Percentiles rank a stretch among this genome's conserved stretches.
Evolutionary conservation across 2,888 invertebrate species (phyloP).

Genomic region (Anagyrus pseudococci): DNA sequence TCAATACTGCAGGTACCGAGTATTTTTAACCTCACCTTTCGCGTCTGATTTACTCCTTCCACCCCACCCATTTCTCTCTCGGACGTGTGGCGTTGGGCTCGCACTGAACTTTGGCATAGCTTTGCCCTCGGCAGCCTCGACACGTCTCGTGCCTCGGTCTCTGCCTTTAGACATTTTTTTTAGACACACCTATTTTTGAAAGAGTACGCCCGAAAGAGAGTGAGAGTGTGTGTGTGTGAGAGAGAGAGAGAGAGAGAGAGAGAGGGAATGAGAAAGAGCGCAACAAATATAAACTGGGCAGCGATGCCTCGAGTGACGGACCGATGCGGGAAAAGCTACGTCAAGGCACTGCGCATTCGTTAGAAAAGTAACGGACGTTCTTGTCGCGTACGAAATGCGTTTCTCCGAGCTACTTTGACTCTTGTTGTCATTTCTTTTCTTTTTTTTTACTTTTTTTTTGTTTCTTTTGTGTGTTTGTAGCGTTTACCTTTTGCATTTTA

Average conservation of each 20-base stretch:
- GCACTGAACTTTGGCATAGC: constrained; percentile 27
- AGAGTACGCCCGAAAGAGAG: constrained; percentile 3
- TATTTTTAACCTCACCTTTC: neutral
- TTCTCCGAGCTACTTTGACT: too few species aligned
- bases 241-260: too few species aligned
- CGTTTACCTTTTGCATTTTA: too few species aligned
- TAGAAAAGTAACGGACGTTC: too few species aligned
- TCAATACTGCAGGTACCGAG: too few species aligned
- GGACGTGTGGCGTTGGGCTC: neutral
- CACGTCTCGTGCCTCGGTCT: constrained; percentile 28
- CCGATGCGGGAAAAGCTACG: too few species aligned
- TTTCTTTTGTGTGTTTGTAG: too few species aligned
- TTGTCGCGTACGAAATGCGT: too few species aligned
- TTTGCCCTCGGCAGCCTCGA: constrained; percentile 26
- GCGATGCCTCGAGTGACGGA: constrained; percentile 29
- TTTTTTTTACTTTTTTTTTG: too few species aligned
- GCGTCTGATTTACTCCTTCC: neutral
- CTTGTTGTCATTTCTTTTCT: too few species aligned
- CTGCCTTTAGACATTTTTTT: constrained; percentile 28
- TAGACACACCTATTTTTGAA: constrained; percentile 17
- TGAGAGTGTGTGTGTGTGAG: constrained; percentile 1
- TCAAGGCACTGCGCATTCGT: too few species aligned
- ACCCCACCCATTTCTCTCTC: constrained; percentile 1
- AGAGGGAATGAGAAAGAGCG: too few species aligned
- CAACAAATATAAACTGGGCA: constrained; percentile 7